phyloP scores from a whole-genome alignment of 2,797 vertebrate genomes.

The Aldrovandia affinis region DNA sequence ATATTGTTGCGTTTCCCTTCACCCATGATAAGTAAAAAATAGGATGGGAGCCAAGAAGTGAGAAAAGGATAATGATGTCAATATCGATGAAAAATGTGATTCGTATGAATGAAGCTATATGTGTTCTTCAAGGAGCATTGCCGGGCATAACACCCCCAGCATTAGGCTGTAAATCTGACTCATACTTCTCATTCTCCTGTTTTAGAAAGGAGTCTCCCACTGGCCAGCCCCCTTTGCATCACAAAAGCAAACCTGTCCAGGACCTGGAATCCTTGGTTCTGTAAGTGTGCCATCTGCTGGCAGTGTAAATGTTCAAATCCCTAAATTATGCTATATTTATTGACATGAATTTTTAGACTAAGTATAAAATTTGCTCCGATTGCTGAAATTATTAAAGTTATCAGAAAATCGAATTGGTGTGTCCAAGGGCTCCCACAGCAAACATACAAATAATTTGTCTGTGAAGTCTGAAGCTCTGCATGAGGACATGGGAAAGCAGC shows the following conservation, averaged over 20 bases:
- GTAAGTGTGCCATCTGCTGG: not conserved
- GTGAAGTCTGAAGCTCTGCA: not conserved
- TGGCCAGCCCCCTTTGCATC: not conserved
- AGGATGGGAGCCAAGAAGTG: conserved; percentile 39
- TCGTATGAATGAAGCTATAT: not conserved
- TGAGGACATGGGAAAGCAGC: not conserved
- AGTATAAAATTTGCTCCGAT: not conserved
- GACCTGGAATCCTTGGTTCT: not conserved
- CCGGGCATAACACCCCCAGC: not conserved
- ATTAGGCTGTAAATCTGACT: not conserved
- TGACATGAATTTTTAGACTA: not conserved
- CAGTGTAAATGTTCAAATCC: not conserved
- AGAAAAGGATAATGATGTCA: conserved; percentile 27
- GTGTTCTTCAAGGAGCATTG: not conserved
- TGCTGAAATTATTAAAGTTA: not conserved
- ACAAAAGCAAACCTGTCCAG: not conserved
- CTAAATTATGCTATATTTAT: not conserved
- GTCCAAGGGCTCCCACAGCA: not conserved
- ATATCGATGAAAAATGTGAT: conserved; percentile 18
- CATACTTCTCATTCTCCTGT: not conserved
- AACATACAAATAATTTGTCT: not conserved
- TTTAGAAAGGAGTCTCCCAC: not conserved
- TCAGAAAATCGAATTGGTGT: not conserved
- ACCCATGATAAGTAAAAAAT: conserved; percentile 39
- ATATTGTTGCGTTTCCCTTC: conserved; percentile 72